These are phyloP conservation scores for Erebia ligea DNA, from an alignment of 2,888 invertebrate genomes.

Conservation along the genomic window DNA sequence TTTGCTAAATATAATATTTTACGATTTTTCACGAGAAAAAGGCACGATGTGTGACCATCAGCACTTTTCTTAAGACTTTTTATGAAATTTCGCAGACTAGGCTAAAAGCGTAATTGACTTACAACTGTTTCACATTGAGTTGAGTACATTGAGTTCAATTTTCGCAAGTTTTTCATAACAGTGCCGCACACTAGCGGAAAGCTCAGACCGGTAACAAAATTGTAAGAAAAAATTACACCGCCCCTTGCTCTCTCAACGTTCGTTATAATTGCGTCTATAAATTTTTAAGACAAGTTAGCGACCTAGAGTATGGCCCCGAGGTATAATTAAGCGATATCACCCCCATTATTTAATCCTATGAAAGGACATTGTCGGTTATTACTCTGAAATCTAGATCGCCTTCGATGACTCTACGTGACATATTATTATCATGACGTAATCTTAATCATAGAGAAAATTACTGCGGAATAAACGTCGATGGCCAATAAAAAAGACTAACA, in stretches of 20 bases:
- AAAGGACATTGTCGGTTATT: not conserved
- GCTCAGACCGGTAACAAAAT: not conserved
- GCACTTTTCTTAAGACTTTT: not conserved
- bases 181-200: too few relatives aligned
- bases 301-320: constrained; percentile 3
- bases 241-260: not conserved
- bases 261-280: constrained; percentile 3
- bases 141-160: too few relatives aligned
- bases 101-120: too few relatives aligned
- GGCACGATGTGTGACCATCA: not conserved
- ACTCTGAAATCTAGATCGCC: not conserved
- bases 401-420: not conserved
- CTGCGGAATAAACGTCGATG: not conserved
- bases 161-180: too few relatives aligned
- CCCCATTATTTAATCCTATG: not conserved
- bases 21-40: not conserved
- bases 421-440: not conserved
- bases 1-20: not conserved
- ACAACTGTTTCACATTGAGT: too few relatives aligned
- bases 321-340: not conserved
- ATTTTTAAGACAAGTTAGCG: constrained; percentile 10
- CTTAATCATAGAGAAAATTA: not conserved
- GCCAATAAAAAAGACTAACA: too few relatives aligned
- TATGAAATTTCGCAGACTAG: not conserved
- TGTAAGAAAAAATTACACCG: not conserved